phyloP scores from a whole-genome alignment of 2,797 vertebrate genomes.

The Gephyroberyx darwinii region DNA sequence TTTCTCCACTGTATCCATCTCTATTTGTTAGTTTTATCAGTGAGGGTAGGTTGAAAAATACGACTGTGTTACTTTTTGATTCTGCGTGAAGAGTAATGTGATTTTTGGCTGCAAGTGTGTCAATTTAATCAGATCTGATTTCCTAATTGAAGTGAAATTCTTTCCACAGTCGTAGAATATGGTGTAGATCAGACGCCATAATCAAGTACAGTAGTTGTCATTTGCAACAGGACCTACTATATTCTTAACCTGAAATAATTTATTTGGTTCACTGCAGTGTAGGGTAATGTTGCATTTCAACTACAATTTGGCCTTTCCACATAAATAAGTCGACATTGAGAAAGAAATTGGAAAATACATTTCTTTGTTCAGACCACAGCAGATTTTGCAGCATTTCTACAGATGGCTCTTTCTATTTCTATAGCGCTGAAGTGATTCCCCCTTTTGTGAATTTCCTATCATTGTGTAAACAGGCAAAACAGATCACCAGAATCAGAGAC shows the following conservation, averaged over 20 bases:
- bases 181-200: slow-evolving; percentile 30
- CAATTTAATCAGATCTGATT: slow-evolving; percentile 70
- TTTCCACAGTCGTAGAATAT: slow-evolving; percentile 40
- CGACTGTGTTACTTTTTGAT: slow-evolving; percentile 63
- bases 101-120: slow-evolving; percentile 68
- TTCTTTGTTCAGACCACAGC: slow-evolving; percentile 36
- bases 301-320: slow-evolving; percentile 26
- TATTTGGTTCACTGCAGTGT: slow-evolving; percentile 47
- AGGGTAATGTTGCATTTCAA: slow-evolving; percentile 28
- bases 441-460: slow-evolving; percentile 57
- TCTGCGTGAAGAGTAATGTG: slow-evolving; percentile 62
- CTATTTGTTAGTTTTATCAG: slow-evolving; percentile 78
- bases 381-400: slow-evolving; percentile 53
- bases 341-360: slow-evolving; percentile 45
- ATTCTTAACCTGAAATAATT: slow-evolving; percentile 30
- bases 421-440: slow-evolving; percentile 61
- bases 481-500: slow-evolving; percentile 66
- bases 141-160: slow-evolving; percentile 60
- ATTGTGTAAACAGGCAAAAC: slow-evolving; percentile 67
- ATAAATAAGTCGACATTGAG: slow-evolving; percentile 41
- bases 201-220: slow-evolving; percentile 28
- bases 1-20: slow-evolving; percentile 71
- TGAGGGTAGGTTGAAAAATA: slow-evolving; percentile 73
- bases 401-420: slow-evolving; percentile 42
- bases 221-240: slow-evolving; percentile 17